These are phyloP conservation scores for Catharus bicknelli DNA, from an alignment of 2,113 vertebrate genomes.

Conservation along the genomic window DNA sequence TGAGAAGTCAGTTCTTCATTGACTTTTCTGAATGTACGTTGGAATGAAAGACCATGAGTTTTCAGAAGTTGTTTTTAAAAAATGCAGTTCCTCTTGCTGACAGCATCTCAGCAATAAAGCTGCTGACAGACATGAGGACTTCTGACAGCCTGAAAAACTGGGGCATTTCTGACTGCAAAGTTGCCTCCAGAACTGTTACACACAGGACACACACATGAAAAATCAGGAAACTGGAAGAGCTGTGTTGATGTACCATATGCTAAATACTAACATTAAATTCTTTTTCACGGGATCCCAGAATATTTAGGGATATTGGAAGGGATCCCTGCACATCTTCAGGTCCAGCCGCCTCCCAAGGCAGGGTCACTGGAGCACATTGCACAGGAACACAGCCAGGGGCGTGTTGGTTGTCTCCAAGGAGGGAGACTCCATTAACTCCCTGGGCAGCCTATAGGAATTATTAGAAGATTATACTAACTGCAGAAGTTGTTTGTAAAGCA, in stretches of 20 bases:
- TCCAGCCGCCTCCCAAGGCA: neutral
- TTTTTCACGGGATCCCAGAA: neutral
- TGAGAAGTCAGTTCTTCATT: neutral
- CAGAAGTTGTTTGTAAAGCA: neutral
- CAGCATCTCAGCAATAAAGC: neutral
- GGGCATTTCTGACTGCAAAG: neutral
- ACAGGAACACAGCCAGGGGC: neutral
- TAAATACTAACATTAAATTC: neutral
- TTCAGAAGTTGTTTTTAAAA: neutral
- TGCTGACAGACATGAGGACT: neutral
- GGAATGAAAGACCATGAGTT: neutral
- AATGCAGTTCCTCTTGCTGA: neutral
- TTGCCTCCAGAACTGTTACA: neutral
- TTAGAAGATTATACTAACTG: neutral
- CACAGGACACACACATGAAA: rapidly evolving
- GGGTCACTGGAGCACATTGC: neutral
- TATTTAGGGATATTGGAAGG: neutral
- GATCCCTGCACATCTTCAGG: neutral
- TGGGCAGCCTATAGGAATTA: neutral
- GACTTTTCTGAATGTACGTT: neutral
- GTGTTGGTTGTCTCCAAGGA: neutral
- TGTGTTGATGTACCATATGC: neutral
- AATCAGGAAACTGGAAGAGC: neutral
- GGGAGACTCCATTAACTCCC: neutral
- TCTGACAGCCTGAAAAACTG: neutral